A percentile compares a stretch with the other conserved stretches of the same genome.
Conservation (phyloP, 1,140 invertebrate genomes). For the Leptinotarsa lineolata region DNA sequence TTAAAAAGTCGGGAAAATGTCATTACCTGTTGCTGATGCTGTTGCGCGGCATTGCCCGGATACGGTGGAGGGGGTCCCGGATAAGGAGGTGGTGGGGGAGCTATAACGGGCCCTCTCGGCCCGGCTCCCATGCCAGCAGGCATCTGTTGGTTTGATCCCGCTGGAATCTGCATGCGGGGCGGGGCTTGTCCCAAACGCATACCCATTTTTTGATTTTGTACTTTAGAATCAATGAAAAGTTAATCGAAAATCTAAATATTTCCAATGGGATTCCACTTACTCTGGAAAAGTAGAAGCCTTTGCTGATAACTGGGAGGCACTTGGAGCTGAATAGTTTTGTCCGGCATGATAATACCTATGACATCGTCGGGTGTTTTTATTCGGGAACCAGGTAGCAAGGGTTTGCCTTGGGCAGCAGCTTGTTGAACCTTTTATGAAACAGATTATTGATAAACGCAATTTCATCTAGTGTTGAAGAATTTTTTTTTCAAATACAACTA, state of each 20-base stretch:
- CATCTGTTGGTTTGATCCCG: constrained; percentile 44
- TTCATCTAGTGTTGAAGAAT: too few species aligned
- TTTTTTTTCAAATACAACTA: too few species aligned
- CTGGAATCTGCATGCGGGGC: constrained; percentile 41
- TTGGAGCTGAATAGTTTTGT: constrained; percentile 67
- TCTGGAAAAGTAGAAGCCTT: constrained; percentile 43
- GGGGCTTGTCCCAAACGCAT: constrained; percentile 48
- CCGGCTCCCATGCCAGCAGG: constrained; percentile 48
- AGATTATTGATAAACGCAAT: not conserved
- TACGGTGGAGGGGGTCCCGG: constrained; percentile 69
- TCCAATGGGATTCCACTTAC: constrained; percentile 25
- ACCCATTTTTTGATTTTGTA: constrained; percentile 47
- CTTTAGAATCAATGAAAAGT: not conserved
- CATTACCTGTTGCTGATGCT: constrained; percentile 35
- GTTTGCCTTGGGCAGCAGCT: constrained; percentile 64
- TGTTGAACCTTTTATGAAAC: constrained; percentile 61
- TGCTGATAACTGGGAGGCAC: constrained; percentile 61
- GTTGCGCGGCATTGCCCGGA: constrained; percentile 61
- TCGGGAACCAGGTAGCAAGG: constrained; percentile 65
- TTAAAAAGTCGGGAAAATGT: constrained; percentile 9
- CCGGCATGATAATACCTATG: constrained; percentile 67
- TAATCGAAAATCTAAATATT: not conserved
- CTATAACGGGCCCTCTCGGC: constrained; percentile 31
- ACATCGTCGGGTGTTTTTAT: constrained; percentile 66
- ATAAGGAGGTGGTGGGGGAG: constrained; percentile 67